Conservation (phyloP, 2,113 vertebrate genomes). For the Tonatia bakeri region DNA sequence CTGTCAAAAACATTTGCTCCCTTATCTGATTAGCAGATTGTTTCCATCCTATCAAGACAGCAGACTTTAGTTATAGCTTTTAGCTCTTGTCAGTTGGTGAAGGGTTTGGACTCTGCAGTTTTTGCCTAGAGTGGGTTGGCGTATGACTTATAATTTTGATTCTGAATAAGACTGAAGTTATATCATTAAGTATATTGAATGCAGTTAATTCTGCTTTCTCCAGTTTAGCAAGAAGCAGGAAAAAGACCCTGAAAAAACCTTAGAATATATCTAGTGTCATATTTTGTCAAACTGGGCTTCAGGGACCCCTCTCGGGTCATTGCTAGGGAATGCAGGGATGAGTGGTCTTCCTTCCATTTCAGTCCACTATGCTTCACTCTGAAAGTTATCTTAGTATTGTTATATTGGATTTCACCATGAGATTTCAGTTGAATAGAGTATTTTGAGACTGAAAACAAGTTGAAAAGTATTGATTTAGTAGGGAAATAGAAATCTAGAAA, state of each 20-base stretch:
- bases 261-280: background rate
- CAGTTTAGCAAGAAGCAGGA: constrained; percentile 13
- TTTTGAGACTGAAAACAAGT: constrained; percentile 9
- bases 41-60: background rate
- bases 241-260: constrained; percentile 10
- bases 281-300: background rate
- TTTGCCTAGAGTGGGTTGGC: constrained; percentile 8
- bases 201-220: background rate
- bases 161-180: background rate
- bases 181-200: constrained; percentile 1
- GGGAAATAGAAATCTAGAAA: background rate
- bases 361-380: background rate
- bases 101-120: background rate
- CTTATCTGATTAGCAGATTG: background rate
- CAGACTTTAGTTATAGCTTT: background rate
- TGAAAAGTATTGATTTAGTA: constrained; percentile 3
- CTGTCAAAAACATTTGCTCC: background rate
- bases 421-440: constrained; percentile 9
- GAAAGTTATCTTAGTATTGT: background rate
- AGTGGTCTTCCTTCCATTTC: background rate
- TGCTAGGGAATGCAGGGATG: background rate
- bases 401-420: background rate
- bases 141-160: constrained; percentile 29
- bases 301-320: background rate
- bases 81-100: background rate